Base-by-base conservation (phyloP, 2,113 vertebrate species). In the Anarhynchus alexandrinus region DNA sequence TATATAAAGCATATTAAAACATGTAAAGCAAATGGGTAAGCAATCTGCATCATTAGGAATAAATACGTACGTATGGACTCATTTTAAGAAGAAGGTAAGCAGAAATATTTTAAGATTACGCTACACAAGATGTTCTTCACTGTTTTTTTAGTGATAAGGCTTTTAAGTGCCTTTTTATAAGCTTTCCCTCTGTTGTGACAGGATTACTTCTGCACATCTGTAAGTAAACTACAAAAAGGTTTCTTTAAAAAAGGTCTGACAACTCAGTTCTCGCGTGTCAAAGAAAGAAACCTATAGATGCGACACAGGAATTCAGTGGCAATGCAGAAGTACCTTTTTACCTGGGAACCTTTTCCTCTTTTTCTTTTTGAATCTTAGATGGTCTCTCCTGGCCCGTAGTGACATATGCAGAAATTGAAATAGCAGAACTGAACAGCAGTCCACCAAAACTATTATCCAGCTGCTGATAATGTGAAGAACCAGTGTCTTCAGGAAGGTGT, bases 101-200 rank as follows among this genome's bases (percentile, higher is more conserved):
- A 71, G 27, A 51, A 74, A 66, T 93, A 98, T 96, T 96, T 95
- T 91, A 94, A 96, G 62, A 94, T 91, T 90, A 76, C 90, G 89
- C 97, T 93, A 95, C 62, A 88, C 51, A 95, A 90, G 15, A 77
- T 83, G 17, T 72, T 95, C 61, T 96, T 95, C 88, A 86, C 62
- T 96, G 81, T 10, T 96, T 96, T 78, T 93, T 91, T 90, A 91
- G 80, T 92, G 78, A 93, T 96, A 97, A 96, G 73, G 55, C 65
- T 97, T 97, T 94, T 82, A 94, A 97, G 55, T 86, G 91, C 85
- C 74, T 95, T 98, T 96, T 95, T 88, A 95, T 95, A 92, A 94
- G 51, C 54, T 88, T 96, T 88, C n/a, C 80, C 51, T 96, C 55
- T 98, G 79, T 88, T 97, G 93, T 97, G 95, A 94, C 86, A 97